Percentiles rank a stretch among this genome's conserved stretches.
Evolutionary conservation across 2,113 vertebrate species (phyloP).

Genomic region (Aegotheles bennettii): DNA sequence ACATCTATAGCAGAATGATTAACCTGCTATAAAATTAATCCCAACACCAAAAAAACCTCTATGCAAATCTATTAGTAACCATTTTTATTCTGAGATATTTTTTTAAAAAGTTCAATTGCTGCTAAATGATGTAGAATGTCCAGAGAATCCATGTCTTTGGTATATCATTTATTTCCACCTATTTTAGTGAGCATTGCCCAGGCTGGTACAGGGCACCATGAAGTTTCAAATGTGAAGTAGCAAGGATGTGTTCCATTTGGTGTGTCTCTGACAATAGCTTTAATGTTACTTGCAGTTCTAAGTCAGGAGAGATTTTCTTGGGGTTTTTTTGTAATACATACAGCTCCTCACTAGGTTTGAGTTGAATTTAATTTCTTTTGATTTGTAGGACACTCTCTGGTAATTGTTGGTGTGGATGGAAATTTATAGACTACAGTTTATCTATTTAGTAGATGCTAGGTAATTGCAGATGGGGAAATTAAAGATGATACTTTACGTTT

Average conservation of each 20-base stretch:
- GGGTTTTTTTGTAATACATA: not conserved
- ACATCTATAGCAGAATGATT: not conserved
- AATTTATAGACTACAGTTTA: not conserved
- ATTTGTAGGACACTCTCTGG: not conserved
- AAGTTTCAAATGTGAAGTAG: not conserved
- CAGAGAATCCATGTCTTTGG: not conserved
- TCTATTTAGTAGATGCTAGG: not conserved
- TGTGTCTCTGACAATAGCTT: not conserved
- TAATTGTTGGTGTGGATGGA: not conserved
- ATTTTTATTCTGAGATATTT: not conserved
- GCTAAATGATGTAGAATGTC: not conserved
- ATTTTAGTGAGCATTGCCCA: not conserved
- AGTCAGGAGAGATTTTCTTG: not conserved
- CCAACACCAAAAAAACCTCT: not conserved
- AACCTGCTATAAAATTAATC: not conserved
- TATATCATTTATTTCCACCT: not conserved
- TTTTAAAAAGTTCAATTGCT: not conserved
- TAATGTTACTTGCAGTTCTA: not conserved
- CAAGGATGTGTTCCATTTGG: not conserved
- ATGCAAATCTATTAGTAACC: not conserved
- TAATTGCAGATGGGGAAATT: not conserved
- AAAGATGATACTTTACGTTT: not conserved
- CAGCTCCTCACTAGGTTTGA: not conserved
- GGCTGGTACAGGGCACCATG: accelerated
- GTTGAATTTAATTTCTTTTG: not conserved